Conservation (phyloP, 2,888 invertebrate genomes). For the Rugalucina vietnamica region DNA sequence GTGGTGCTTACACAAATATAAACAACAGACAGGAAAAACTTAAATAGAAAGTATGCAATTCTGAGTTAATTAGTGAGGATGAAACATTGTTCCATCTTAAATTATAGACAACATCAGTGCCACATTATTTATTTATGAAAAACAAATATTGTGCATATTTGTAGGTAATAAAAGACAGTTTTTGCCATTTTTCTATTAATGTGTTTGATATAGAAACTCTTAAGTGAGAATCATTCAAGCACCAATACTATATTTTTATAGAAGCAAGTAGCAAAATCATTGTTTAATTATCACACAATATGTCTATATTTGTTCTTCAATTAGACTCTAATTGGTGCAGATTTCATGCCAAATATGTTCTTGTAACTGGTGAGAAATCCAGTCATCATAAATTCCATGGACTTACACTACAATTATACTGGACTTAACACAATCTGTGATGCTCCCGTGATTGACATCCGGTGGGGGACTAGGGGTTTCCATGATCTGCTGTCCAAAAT, state of each 20-base stretch:
- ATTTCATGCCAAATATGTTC: background rate
- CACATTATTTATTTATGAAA: conserved; percentile 36
- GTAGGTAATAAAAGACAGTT: background rate
- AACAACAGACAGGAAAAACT: background rate
- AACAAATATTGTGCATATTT: background rate
- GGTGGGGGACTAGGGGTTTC: conserved; percentile 63
- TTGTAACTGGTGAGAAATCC: background rate
- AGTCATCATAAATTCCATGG: background rate
- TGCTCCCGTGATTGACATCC: background rate
- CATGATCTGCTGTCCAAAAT: conserved; percentile 49
- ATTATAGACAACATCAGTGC: conserved; percentile 15
- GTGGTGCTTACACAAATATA: conserved; percentile 57
- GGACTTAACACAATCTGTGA: background rate
- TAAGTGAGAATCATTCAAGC: too few species aligned
- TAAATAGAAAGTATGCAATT: conserved; percentile 78
- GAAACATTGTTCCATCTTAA: conserved; percentile 54
- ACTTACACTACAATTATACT: conserved; percentile 8
- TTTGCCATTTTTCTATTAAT: too few species aligned
- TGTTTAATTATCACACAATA: background rate
- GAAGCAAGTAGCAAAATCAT: too few species aligned
- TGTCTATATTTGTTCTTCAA: background rate
- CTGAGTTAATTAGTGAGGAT: conserved; percentile 64
- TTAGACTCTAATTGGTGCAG: conserved; percentile 16
- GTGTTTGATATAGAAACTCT: too few species aligned
- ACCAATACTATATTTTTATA: too few species aligned